These are phyloP conservation scores for Neotragus pygmaeus DNA, from an alignment of 2,113 vertebrate genomes.

Conservation along the genomic window DNA sequence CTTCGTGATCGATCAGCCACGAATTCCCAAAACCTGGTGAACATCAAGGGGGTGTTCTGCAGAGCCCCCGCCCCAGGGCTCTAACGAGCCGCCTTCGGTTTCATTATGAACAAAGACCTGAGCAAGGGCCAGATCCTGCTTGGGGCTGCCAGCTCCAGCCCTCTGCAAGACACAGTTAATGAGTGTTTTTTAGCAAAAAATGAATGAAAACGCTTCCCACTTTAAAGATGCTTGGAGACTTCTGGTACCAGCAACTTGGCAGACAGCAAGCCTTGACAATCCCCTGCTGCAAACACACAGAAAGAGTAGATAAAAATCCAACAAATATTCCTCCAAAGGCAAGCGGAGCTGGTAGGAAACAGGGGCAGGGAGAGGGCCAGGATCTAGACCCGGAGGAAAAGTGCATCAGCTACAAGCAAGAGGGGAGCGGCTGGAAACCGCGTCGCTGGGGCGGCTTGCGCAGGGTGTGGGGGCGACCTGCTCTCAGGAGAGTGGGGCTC, in stretches of 20 bases:
- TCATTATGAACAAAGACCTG: background rate
- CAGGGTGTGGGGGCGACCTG: fast-evolving
- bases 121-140: background rate
- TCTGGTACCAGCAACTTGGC: background rate
- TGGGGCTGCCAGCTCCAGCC: background rate
- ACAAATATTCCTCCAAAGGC: background rate
- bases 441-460: background rate
- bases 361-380: background rate
- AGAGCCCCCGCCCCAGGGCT: background rate
- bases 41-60: background rate
- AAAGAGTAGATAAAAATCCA: background rate
- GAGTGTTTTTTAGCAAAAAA: background rate
- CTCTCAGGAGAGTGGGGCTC: background rate
- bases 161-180: conserved; percentile 19
- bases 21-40: background rate
- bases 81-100: background rate
- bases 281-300: background rate
- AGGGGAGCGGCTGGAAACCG: too few relatives aligned
- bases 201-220: background rate
- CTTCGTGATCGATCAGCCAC: background rate
- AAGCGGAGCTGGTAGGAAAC: background rate
- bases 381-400: background rate
- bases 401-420: too few relatives aligned
- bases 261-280: background rate
- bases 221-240: conserved; percentile 3